phyloP scores from a whole-genome alignment of 2,113 vertebrate species.

The Oophaga pumilio region DNA sequence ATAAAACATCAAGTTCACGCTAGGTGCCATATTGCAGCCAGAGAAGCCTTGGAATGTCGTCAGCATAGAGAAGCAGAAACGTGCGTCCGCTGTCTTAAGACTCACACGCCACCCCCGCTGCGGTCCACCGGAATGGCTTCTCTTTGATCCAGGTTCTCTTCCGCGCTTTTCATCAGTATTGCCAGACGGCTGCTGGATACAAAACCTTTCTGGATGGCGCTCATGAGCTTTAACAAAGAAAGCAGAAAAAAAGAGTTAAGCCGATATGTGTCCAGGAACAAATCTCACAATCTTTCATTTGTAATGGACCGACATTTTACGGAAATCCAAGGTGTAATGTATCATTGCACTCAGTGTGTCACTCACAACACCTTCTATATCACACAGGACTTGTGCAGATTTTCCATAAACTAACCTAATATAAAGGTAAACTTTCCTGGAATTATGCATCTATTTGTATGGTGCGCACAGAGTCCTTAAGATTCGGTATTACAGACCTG shows the following conservation, averaged over 20 bases:
- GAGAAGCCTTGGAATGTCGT: slow-evolving; percentile 65
- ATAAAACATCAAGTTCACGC: not conserved
- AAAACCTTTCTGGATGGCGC: slow-evolving; percentile 90
- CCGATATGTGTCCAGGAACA: not conserved
- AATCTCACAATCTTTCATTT: not conserved
- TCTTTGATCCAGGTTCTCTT: slow-evolving; percentile 84
- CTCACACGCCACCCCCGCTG: slow-evolving; percentile 91
- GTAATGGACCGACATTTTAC: not conserved
- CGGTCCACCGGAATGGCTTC: slow-evolving; percentile 88
- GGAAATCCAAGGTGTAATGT: not conserved
- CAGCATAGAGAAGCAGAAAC: slow-evolving; percentile 56
- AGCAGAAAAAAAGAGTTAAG: not conserved
- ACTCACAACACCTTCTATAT: not conserved
- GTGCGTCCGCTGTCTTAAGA: slow-evolving; percentile 25
- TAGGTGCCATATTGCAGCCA: slow-evolving; percentile 35
- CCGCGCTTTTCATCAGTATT: slow-evolving; percentile 89
- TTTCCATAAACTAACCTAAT: not conserved
- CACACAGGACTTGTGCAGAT: not conserved
- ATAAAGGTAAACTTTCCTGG: not conserved
- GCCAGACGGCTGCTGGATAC: slow-evolving; percentile 92
- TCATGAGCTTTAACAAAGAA: slow-evolving; percentile 85
- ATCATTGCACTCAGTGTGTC: not conserved
- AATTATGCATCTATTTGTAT: not conserved
- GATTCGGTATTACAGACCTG: no score
- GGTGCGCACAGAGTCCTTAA: no score